Evolutionary conservation across 2,113 vertebrate species (phyloP).

Genomic region (Leptocoma aspasia): DNA sequence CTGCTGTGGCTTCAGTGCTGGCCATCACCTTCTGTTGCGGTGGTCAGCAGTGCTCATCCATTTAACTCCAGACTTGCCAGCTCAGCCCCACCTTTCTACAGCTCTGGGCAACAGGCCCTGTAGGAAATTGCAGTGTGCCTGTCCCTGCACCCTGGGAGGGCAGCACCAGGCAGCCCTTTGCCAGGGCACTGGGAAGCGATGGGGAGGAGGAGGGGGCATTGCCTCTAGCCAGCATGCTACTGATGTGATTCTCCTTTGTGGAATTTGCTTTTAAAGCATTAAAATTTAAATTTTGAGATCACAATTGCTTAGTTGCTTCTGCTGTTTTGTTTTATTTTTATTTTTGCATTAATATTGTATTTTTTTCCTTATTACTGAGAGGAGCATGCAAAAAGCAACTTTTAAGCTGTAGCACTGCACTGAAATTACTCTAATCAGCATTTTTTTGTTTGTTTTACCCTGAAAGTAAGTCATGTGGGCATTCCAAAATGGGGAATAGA

Average conservation of each 20-base stretch:
- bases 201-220: not conserved
- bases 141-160: not conserved
- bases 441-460: not conserved
- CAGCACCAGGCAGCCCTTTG: not conserved
- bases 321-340: not conserved
- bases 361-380: not conserved
- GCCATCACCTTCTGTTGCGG: not conserved
- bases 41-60: not conserved
- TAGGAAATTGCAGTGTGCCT: not conserved
- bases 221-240: not conserved
- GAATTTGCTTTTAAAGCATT: not conserved
- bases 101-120: accelerated
- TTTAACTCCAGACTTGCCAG: not conserved
- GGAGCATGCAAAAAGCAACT: not conserved
- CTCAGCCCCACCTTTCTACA: not conserved
- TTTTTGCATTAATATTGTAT: conserved; percentile 18
- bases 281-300: not conserved
- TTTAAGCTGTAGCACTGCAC: conserved; percentile 44
- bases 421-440: conserved; percentile 5
- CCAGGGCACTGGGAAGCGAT: not conserved
- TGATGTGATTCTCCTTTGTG: not conserved
- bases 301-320: conserved; percentile 17
- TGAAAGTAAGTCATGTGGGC: not conserved
- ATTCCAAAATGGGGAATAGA: not conserved
- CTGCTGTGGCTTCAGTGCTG: not conserved